Conservation (phyloP, 23 tunicate species). For the Trididemnum nubilum region DNA sequence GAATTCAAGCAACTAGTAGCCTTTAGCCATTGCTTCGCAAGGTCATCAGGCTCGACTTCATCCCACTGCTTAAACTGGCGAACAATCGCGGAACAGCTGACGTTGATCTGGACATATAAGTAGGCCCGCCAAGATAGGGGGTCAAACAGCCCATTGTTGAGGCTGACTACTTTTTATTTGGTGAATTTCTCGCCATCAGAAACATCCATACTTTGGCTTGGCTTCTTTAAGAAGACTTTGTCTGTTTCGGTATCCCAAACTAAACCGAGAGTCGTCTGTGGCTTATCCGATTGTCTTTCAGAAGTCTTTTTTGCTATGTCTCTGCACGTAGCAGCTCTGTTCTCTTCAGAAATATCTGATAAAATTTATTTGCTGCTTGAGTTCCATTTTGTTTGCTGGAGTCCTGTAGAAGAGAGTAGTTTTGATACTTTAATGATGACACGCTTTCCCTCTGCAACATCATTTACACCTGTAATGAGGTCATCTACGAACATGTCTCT, state of each 20-base stretch:
- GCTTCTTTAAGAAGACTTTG: not conserved
- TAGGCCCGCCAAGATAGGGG: conserved; percentile 3
- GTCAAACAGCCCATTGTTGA: not conserved
- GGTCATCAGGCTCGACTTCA: not conserved
- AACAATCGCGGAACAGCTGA: not conserved
- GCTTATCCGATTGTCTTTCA: not conserved
- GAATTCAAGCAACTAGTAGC: not conserved
- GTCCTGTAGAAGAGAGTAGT: not conserved
- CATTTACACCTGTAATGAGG: not conserved
- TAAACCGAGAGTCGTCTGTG: not conserved
- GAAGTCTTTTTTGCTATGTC: not conserved
- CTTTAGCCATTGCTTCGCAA: not conserved
- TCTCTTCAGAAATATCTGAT: not conserved
- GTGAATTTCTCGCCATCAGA: not conserved
- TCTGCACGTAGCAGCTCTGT: not conserved
- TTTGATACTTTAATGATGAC: not conserved
- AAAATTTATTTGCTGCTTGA: not conserved
- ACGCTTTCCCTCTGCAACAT: not conserved
- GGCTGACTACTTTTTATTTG: not conserved
- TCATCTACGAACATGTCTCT: conserved; percentile 3
- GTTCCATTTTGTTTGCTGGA: conserved; percentile 1
- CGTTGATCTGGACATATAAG: not conserved
- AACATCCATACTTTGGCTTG: not conserved
- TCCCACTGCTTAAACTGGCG: not conserved
- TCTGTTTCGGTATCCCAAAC: not conserved